Evolutionary conservation across 2,888 invertebrate genomes (phyloP).

Genomic region (Polyploca ridens): DNA sequence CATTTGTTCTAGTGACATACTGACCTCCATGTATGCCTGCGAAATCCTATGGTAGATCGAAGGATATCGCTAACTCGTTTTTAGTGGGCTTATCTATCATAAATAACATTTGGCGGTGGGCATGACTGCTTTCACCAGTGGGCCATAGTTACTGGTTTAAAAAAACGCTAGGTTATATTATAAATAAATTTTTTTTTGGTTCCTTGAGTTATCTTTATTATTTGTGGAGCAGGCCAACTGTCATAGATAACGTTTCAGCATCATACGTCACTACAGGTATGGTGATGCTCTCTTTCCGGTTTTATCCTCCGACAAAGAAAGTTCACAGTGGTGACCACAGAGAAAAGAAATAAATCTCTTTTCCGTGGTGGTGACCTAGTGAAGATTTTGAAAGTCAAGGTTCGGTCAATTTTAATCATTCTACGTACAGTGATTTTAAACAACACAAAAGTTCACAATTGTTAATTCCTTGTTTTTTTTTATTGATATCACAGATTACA

Average conservation of each 20-base stretch:
- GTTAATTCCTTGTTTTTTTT: too few species aligned
- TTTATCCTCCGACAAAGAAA: neutral
- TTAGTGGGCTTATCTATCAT: neutral
- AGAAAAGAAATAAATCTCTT: too few species aligned
- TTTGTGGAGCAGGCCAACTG: neutral
- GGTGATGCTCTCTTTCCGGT: neutral
- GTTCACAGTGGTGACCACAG: neutral
- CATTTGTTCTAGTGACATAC: conserved; percentile 5
- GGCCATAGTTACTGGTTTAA: neutral
- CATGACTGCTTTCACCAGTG: neutral
- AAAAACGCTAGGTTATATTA: neutral
- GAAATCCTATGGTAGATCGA: neutral
- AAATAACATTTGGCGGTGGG: neutral
- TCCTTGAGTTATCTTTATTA: neutral
- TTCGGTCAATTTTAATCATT: neutral
- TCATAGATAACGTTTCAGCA: neutral
- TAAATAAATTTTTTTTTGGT: neutral
- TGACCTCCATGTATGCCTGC: conserved; percentile 5
- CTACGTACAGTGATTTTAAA: too few species aligned
- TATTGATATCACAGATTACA: too few species aligned
- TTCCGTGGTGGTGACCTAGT: neutral
- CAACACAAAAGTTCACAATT: too few species aligned
- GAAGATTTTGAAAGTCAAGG: neutral
- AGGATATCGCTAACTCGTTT: neutral
- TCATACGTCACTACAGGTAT: neutral